Base-by-base conservation (phyloP, 2,888 invertebrate species). In the Machimus rusticus region DNA sequence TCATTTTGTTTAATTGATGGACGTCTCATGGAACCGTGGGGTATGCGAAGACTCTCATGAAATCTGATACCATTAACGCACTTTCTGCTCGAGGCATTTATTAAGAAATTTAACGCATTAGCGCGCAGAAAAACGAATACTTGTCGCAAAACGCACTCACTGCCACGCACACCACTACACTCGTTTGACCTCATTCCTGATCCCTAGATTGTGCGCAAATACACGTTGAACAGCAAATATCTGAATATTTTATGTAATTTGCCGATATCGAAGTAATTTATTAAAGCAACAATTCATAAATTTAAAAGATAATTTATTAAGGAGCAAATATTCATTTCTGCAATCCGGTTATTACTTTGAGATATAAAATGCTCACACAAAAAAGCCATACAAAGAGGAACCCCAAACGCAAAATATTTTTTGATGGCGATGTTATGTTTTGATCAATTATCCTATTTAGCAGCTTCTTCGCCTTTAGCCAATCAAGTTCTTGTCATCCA, bases 51-150 rank as follows among this genome's bases (percentile, higher is more conserved):
- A 28, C 55, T 34, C 46, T 55, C 23, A 39, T 23, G 90, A 76
- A 84, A 86, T 66, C 31, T 87, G 76, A 74, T 86, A 74, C 88
- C 87, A 88, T n/a, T 88, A 79, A 43, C 78, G 85, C 55, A 84
- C 87, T 16, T 79, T 78, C 34, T 14, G 66, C 31, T 66, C 19
- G 12, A 23, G 19, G 28, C 81, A 57, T 16, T 82, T 82, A 82
- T 82, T 66, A 57, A 57, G 82, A 82, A 82, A 66, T 82, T 82
- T 66, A 82, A 82, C 82, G 66, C 82, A 82, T 82, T 82, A 37
- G 82, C 82, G 39, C 82, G 82, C 82, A 82, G 28, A 66, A 34
- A 34, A 57, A 82, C 76, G 34, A 19, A 76, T 76, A 76, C 76
- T 34, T 31, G 34, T 76, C 16, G 4, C n/a, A 37, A 39, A n/a